These are phyloP conservation scores for Scaptomyza pallida DNA, from an alignment of 1,140 invertebrate species.

Conservation along the genomic window DNA sequence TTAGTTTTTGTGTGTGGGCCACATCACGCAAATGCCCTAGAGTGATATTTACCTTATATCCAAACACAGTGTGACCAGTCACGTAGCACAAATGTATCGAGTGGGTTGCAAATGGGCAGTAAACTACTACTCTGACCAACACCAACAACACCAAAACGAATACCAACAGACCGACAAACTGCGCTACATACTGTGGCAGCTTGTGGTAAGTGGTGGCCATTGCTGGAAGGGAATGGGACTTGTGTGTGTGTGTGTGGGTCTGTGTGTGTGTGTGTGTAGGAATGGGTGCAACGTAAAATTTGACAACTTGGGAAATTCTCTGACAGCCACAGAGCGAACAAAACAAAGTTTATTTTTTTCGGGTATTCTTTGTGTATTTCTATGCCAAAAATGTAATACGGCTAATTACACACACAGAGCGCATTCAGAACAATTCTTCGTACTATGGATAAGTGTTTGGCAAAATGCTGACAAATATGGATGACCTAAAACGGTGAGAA, in stretches of 20 bases:
- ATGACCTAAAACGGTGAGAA: background rate
- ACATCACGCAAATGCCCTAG: conserved; percentile 40
- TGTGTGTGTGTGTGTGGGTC: too few species aligned
- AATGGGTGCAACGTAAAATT: conserved; percentile 66
- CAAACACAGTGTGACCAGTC: conserved; percentile 63
- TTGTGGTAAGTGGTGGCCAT: conserved; percentile 14
- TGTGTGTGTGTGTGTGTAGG: background rate
- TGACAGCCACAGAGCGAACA: conserved; percentile 67
- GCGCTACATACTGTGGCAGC: conserved; percentile 42
- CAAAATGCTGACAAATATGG: conserved; percentile 23
- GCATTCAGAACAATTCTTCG: conserved; percentile 35
- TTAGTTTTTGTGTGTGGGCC: conserved; percentile 38
- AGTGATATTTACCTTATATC: conserved; percentile 28
- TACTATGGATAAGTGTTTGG: conserved; percentile 46
- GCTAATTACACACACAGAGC: conserved; percentile 80
- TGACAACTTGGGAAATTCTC: conserved; percentile 77
- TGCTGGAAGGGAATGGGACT: background rate
- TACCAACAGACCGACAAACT: conserved; percentile 21
- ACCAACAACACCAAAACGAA: conserved; percentile 18
- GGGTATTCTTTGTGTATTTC: conserved; percentile 72
- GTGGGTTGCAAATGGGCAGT: conserved; percentile 66
- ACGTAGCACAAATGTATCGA: conserved; percentile 79
- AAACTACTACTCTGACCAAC: conserved; percentile 57
- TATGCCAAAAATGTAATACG: conserved; percentile 80
- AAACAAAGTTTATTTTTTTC: conserved; percentile 71